phyloP scores from a whole-genome alignment of 2,113 vertebrate species.

The Holacanthus passer region DNA sequence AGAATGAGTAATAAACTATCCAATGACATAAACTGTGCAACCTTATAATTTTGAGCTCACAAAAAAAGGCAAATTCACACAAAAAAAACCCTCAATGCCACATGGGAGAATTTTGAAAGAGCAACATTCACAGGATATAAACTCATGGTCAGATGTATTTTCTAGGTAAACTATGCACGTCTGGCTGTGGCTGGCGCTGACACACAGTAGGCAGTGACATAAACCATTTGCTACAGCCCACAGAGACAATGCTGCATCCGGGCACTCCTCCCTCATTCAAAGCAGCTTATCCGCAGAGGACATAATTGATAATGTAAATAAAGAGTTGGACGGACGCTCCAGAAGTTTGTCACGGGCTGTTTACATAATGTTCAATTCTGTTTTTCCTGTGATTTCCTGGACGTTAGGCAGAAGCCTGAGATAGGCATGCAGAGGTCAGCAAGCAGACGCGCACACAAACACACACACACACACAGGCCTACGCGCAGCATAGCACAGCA shows the following conservation, averaged over 20 bases:
- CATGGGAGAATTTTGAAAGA: background rate
- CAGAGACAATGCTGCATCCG: conserved; percentile 60
- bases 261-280: conserved; percentile 46
- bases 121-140: background rate
- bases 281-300: conserved; percentile 72
- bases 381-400: conserved; percentile 85
- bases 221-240: conserved; percentile 66
- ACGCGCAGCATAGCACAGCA: conserved; percentile 32
- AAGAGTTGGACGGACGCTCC: conserved; percentile 77
- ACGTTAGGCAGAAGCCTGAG: conserved; percentile 78
- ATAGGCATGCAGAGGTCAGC: conserved; percentile 73
- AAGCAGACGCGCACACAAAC: conserved; percentile 48
- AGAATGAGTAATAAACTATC: background rate
- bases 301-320: conserved; percentile 84
- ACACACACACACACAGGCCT: conserved; percentile 35
- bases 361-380: conserved; percentile 84
- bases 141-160: background rate
- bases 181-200: conserved; percentile 24
- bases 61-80: background rate
- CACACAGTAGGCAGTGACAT: conserved; percentile 66
- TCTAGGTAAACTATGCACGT: background rate
- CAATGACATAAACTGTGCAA: background rate
- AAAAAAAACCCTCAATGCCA: background rate
- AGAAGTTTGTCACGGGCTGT: conserved; percentile 80
- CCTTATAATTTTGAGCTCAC: background rate